phyloP scores from a whole-genome alignment of 2,797 vertebrate genomes.

The Urophycis tenuis region DNA sequence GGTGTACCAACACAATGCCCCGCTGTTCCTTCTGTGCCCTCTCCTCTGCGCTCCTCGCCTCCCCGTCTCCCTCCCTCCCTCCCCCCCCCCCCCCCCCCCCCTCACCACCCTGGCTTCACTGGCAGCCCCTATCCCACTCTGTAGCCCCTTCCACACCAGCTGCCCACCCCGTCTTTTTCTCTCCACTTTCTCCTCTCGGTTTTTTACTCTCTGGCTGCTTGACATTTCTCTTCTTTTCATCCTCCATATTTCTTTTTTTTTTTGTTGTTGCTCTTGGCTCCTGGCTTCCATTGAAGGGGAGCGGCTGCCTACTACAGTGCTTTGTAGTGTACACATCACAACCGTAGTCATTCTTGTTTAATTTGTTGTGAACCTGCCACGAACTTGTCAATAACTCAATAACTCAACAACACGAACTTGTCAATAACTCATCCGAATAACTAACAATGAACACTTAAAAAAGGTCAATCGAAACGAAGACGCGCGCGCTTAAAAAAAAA shows the following conservation, averaged over 20 bases:
- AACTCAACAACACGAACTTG: too few species aligned
- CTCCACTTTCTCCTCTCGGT: slow-evolving; percentile 57
- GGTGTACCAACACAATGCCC: slow-evolving; percentile 73
- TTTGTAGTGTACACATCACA: slow-evolving; percentile 22
- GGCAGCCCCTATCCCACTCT: slow-evolving; percentile 42
- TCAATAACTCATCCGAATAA: neutral
- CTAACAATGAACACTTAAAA: neutral
- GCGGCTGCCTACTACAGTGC: neutral
- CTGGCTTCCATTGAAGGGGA: neutral
- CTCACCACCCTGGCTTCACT: slow-evolving; percentile 21
- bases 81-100: slow-evolving; percentile 49
- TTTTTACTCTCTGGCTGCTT: slow-evolving; percentile 57
- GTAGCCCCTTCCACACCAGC: slow-evolving; percentile 31
- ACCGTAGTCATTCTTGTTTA: neutral
- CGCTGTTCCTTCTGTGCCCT: slow-evolving; percentile 66
- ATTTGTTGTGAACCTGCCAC: neutral
- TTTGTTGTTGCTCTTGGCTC: neutral
- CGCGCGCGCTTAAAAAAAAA: too few species aligned
- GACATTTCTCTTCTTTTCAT: slow-evolving; percentile 44
- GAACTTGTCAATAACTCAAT: too few species aligned
- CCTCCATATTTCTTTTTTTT: slow-evolving; percentile 51
- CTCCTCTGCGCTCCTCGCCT: slow-evolving; percentile 51
- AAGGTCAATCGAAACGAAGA: too few species aligned
- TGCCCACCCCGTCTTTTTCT: slow-evolving; percentile 57
- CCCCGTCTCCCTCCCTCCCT: slow-evolving; percentile 49